Conservation (phyloP, 2,888 invertebrate species). For the Linnaemya vulpina region DNA sequence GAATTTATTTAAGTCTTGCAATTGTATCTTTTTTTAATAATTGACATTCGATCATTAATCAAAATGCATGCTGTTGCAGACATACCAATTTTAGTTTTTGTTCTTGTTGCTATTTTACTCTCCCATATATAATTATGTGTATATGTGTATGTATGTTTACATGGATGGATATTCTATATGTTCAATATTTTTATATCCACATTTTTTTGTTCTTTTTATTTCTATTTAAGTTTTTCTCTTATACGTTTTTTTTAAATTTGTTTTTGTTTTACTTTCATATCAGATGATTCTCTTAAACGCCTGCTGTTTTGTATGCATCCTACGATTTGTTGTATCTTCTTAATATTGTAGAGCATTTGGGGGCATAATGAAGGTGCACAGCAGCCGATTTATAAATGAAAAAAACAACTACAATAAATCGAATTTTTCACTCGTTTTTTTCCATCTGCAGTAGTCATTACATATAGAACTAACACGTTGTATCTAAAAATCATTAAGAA, state of each 20-base stretch:
- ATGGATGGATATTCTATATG: slow-evolving; percentile 3
- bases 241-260: slow-evolving; percentile 12
- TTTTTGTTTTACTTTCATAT: slow-evolving; percentile 49
- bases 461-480: slow-evolving; percentile 36
- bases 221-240: slow-evolving; percentile 51
- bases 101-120: slow-evolving; percentile 64
- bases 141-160: slow-evolving; percentile 5
- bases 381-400: slow-evolving; percentile 58
- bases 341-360: slow-evolving; percentile 62
- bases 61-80: slow-evolving; percentile 79
- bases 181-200: slow-evolving; percentile 55
- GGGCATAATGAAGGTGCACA: slow-evolving; percentile 70
- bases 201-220: slow-evolving; percentile 50
- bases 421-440: slow-evolving; percentile 39
- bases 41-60: slow-evolving; percentile 83
- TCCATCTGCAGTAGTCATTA: slow-evolving; percentile 64
- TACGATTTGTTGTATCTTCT: slow-evolving; percentile 56
- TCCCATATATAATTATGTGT: slow-evolving; percentile 61
- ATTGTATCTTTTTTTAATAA: slow-evolving; percentile 79
- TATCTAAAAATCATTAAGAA: slow-evolving; percentile 44
- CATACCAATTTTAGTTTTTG: slow-evolving; percentile 68
- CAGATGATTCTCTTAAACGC: slow-evolving; percentile 58
- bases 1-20: slow-evolving; percentile 65
- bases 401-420: slow-evolving; percentile 42
- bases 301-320: slow-evolving; percentile 70